Evolutionary conservation across 2,113 vertebrate species (phyloP).

Genomic region (Apeltes quadracus): DNA sequence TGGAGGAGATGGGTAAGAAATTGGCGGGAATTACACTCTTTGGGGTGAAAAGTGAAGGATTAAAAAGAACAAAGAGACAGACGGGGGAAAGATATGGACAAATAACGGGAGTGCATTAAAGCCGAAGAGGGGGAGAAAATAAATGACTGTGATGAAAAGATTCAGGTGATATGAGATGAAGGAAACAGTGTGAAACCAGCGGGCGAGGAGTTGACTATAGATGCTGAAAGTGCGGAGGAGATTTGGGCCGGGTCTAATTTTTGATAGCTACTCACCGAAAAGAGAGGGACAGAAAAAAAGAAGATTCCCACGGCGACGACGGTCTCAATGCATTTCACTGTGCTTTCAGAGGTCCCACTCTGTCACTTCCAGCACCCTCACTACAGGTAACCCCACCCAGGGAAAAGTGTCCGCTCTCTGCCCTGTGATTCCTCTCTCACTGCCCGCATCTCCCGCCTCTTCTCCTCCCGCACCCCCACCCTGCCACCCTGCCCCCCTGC

Average conservation of each 20-base stretch:
- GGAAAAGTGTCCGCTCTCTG: conserved; percentile 51
- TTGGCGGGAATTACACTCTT: background rate
- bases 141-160: conserved; percentile 24
- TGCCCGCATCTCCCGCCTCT: conserved; percentile 48
- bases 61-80: conserved; percentile 16
- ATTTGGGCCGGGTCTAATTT: conserved; percentile 46
- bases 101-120: background rate
- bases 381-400: conserved; percentile 81
- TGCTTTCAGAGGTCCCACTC: conserved; percentile 84
- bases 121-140: conserved; percentile 17
- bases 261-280: conserved; percentile 44
- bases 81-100: conserved; percentile 16
- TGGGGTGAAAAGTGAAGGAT: conserved; percentile 2
- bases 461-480: conserved; percentile 31
- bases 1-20: conserved; percentile 93
- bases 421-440: conserved; percentile 61
- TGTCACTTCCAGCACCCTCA: conserved; percentile 83
- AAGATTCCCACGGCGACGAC: conserved; percentile 57
- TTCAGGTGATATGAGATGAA: conserved; percentile 37
- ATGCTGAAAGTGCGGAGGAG: conserved; percentile 48
- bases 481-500: conserved; percentile 7
- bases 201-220: conserved; percentile 46
- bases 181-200: conserved; percentile 49
- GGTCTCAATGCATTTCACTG: conserved; percentile 81
- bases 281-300: background rate